Percentiles rank a stretch among this genome's conserved stretches.
Conservation (phyloP, 1,140 invertebrate genomes). For the Penaeus japonicus region DNA sequence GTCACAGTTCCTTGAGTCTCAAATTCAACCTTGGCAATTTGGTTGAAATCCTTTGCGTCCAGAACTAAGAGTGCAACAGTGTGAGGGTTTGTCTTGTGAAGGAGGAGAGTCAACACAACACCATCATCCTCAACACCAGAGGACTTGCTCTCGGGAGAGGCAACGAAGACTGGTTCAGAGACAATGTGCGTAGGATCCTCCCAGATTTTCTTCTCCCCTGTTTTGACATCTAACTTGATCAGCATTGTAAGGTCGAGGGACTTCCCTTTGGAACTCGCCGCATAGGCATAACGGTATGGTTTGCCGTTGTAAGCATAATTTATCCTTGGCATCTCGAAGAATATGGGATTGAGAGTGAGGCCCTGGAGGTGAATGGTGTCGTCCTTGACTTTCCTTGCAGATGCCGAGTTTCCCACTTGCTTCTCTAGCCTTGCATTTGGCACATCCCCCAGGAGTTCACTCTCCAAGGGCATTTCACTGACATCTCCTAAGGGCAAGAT, state of each 20-base stretch:
- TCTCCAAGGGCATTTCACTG: neutral
- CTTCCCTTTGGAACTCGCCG: neutral
- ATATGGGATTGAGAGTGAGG: neutral
- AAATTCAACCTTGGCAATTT: conserved; percentile 58
- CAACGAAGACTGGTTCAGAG: conserved; percentile 63
- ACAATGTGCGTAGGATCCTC: neutral
- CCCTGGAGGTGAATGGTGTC: neutral
- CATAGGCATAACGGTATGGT: conserved; percentile 4
- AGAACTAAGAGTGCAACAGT: conserved; percentile 60
- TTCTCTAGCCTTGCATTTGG: too few relatives aligned
- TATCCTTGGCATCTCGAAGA: conserved; percentile 7
- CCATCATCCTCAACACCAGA: conserved; percentile 62
- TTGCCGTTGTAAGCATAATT: neutral
- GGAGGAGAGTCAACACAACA: conserved; percentile 60
- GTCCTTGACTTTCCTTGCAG: neutral
- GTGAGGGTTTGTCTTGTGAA: conserved; percentile 55
- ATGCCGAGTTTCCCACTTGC: neutral
- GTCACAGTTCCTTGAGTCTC: neutral
- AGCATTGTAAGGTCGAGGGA: neutral
- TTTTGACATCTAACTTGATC: neutral
- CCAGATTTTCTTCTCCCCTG: neutral
- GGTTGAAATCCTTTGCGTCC: conserved; percentile 60
- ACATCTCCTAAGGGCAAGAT: neutral
- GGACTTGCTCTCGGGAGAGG: conserved; percentile 55
- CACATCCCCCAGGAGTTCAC: neutral